Conservation (phyloP, 2,797 vertebrate genomes). For the Danio tinwini region DNA sequence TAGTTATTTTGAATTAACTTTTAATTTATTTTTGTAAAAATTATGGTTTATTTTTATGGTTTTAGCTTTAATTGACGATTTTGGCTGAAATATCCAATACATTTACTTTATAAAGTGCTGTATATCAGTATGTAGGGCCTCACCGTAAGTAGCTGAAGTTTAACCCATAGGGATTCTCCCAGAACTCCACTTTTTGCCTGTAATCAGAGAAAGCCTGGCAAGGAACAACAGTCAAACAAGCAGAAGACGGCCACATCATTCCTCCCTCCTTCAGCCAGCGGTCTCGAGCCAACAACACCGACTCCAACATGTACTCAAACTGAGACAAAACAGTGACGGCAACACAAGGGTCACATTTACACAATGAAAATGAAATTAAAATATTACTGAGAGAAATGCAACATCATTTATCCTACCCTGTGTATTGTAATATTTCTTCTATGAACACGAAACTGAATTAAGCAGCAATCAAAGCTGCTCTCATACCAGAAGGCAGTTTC, state of each 20-base stretch:
- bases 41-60: no score
- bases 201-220: conserved; percentile 81
- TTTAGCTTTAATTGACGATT: background rate
- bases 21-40: no score
- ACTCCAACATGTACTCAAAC: conserved; percentile 89
- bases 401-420: background rate
- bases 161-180: conserved; percentile 81
- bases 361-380: background rate
- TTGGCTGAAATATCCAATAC: background rate
- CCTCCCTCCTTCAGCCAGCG: conserved; percentile 80
- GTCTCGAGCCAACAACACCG: conserved; percentile 77
- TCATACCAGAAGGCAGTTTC: conserved; percentile 84
- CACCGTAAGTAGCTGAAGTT: conserved; percentile 84
- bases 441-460: conserved; percentile 12
- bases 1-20: no score
- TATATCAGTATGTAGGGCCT: conserved; percentile 35
- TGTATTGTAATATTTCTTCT: background rate
- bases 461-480: background rate
- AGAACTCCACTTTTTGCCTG: conserved; percentile 80
- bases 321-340: conserved; percentile 43
- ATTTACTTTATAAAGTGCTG: background rate
- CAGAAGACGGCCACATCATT: conserved; percentile 82
- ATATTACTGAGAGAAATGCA: background rate
- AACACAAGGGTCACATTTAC: background rate
- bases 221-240: conserved; percentile 77